These are phyloP conservation scores for Chaetorhynchus papuensis DNA, from an alignment of 2,113 vertebrate genomes.

Conservation along the genomic window DNA sequence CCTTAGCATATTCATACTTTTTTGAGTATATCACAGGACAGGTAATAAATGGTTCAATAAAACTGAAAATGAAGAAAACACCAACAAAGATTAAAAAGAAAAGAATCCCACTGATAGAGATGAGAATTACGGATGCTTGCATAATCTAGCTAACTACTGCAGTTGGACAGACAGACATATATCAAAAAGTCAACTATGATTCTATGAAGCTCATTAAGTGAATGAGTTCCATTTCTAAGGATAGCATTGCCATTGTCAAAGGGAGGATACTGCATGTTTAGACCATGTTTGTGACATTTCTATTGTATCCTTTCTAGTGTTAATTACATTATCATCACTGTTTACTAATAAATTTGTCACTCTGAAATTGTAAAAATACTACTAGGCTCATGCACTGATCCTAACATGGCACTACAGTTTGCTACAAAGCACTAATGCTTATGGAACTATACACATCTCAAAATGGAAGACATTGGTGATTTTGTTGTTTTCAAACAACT, in stretches of 20 bases:
- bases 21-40: neutral
- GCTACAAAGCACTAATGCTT: conserved; percentile 93
- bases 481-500: conserved; percentile 99
- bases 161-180: neutral
- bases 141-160: neutral
- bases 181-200: neutral
- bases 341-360: conserved; percentile 70
- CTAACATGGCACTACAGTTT: conserved; percentile 89
- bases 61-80: neutral
- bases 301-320: conserved; percentile 58
- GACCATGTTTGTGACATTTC: conserved; percentile 33
- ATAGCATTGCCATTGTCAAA: conserved; percentile 58
- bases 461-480: conserved; percentile 99
- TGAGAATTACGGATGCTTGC: neutral
- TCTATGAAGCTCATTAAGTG: conserved; percentile 12
- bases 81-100: neutral
- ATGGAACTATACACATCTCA: conserved; percentile 99
- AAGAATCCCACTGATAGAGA: neutral
- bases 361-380: conserved; percentile 83
- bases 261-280: conserved; percentile 72
- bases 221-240: conserved; percentile 36
- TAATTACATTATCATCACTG: conserved; percentile 68
- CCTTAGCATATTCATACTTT: neutral
- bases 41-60: neutral
- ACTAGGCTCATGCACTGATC: conserved; percentile 95